Conservation (phyloP, 2,113 vertebrate genomes). For the Gallinago media region DNA sequence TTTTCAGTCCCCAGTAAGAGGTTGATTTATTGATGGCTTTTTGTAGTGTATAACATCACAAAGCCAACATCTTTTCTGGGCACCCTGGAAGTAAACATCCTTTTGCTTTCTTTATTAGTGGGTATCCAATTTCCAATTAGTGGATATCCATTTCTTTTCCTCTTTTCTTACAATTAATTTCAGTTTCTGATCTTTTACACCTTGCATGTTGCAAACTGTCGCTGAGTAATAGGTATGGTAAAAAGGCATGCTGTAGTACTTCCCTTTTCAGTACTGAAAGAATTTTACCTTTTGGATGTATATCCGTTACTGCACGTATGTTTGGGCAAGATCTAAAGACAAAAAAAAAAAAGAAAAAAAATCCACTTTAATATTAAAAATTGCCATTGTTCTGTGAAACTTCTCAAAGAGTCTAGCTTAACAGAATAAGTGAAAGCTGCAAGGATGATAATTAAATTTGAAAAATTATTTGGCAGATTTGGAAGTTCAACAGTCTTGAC, state of each 20-base stretch:
- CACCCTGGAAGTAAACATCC: not conserved
- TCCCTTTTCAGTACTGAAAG: not conserved
- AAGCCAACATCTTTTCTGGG: not conserved
- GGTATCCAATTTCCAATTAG: not conserved
- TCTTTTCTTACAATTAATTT: not conserved
- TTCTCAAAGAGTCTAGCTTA: not conserved
- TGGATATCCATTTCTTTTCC: not conserved
- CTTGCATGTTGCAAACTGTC: not conserved
- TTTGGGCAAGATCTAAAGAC: conserved; percentile 63
- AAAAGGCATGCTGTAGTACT: not conserved
- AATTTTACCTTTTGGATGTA: conserved; percentile 8
- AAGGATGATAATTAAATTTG: not conserved
- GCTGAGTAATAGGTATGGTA: not conserved
- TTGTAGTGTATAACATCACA: not conserved
- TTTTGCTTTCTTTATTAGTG: not conserved
- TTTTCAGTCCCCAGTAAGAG: not conserved
- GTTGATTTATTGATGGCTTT: not conserved
- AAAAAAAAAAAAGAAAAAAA: not conserved
- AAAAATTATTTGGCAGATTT: not conserved
- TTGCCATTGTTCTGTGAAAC: not conserved
- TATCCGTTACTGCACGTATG: not conserved
- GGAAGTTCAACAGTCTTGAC: not conserved
- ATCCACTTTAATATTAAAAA: not conserved
- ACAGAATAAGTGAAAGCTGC: not conserved
- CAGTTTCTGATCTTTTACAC: not conserved